phyloP scores from a whole-genome alignment of 2,113 vertebrate species.

The Erinaceus europaeus region DNA sequence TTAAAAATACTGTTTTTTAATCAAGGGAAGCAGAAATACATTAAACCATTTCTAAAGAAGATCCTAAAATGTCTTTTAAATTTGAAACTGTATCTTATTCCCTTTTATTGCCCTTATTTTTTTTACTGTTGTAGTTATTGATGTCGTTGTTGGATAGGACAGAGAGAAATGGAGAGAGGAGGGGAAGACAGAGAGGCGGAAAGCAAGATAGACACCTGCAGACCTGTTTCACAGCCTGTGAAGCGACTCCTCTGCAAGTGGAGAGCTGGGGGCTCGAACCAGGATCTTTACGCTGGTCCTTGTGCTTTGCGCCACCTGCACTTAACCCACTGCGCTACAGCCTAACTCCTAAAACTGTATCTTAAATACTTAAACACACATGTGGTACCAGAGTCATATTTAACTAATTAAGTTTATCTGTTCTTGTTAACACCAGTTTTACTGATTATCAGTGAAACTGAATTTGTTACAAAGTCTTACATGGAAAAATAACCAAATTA shows the following conservation, averaged over 20 bases:
- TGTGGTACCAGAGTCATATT: neutral
- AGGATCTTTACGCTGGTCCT: no score
- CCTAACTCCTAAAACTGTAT: conserved; percentile 11
- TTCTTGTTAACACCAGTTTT: conserved; percentile 42
- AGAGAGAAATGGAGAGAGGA: no score
- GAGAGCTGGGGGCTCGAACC: no score
- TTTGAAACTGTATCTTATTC: conserved; percentile 23
- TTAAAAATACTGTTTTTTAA: conserved; percentile 32
- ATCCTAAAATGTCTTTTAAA: conserved; percentile 13
- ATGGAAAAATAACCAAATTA: conserved; percentile 14
- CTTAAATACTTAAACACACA: conserved; percentile 25
- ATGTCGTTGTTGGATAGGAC: no score
- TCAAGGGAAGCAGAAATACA: conserved; percentile 22
- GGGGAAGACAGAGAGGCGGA: no score
- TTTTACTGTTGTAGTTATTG: no score
- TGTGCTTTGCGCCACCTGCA: no score
- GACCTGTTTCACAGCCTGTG: no score
- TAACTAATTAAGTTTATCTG: neutral
- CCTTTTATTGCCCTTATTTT: no score
- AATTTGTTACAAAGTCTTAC: conserved; percentile 14
- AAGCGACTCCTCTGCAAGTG: no score
- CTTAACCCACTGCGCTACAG: no score
- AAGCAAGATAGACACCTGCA: no score
- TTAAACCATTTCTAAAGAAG: conserved; percentile 22
- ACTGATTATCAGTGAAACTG: conserved; percentile 6